A percentile compares a stretch with the other conserved stretches of the same genome.
Conservation (phyloP, 2,797 vertebrate genomes). For the Enoplosus armatus region DNA sequence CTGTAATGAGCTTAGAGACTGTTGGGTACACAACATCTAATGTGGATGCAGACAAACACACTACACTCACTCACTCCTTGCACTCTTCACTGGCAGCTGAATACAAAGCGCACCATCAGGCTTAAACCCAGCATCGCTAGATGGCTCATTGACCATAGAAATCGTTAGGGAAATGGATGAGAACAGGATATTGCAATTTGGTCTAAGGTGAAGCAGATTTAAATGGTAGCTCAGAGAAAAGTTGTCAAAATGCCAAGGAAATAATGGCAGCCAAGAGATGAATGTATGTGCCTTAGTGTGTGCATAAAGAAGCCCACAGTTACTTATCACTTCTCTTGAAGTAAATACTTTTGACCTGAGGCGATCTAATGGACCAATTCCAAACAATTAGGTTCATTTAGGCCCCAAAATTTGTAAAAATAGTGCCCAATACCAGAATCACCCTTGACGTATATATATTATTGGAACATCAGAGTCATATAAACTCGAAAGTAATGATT, state of each 20-base stretch:
- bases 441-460: too few species aligned
- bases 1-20: constrained; percentile 81
- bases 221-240: constrained; percentile 5
- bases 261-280: not conserved
- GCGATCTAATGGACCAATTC: too few species aligned
- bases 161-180: constrained; percentile 47
- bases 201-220: constrained; percentile 42
- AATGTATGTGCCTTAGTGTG: not conserved
- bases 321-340: not conserved
- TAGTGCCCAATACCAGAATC: too few species aligned
- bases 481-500: not conserved
- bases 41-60: constrained; percentile 69
- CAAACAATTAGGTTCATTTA: too few species aligned
- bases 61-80: constrained; percentile 44
- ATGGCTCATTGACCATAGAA: constrained; percentile 57
- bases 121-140: constrained; percentile 44
- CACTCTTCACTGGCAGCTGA: constrained; percentile 53
- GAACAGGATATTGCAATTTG: constrained; percentile 40
- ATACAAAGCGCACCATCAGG: constrained; percentile 51
- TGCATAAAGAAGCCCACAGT: not conserved
- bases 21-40: constrained; percentile 72
- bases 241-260: constrained; percentile 30
- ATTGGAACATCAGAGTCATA: not conserved
- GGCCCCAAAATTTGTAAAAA: too few species aligned
- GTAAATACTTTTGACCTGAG: constrained; percentile 12